A percentile compares a stretch with the other conserved stretches of the same genome.
These are phyloP conservation scores for Atherinosoma microstoma DNA, from an alignment of 2,797 vertebrate genomes.

Conservation along the genomic window DNA sequence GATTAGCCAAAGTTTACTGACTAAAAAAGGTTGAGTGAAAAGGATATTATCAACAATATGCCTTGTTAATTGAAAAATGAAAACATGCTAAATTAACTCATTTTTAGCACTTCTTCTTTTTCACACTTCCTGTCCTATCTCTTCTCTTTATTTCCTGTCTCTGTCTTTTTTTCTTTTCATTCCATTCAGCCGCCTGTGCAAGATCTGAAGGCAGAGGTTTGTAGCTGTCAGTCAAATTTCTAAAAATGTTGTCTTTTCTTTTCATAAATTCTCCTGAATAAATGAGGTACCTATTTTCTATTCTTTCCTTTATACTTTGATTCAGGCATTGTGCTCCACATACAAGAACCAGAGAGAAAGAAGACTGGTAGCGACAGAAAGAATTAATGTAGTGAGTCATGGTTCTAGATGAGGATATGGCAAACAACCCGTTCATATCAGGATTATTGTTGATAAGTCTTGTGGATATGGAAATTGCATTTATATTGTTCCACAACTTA, in stretches of 20 bases:
- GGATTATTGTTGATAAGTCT: slow-evolving; percentile 24
- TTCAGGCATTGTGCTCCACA: slow-evolving; percentile 46
- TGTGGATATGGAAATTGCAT: slow-evolving; percentile 16
- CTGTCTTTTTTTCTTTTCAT: slow-evolving; percentile 19
- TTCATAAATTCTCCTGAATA: slow-evolving; percentile 55
- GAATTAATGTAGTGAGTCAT: slow-evolving; percentile 55
- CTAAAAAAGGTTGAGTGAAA: slow-evolving; percentile 7
- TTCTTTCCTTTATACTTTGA: slow-evolving; percentile 53
- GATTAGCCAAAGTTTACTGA: slow-evolving; percentile 12
- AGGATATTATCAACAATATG: slow-evolving; percentile 3
- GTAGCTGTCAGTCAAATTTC: slow-evolving; percentile 71
- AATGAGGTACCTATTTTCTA: slow-evolving; percentile 61
- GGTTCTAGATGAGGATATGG: slow-evolving; percentile 40
- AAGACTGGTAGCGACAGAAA: slow-evolving; percentile 16
- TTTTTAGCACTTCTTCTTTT: not conserved
- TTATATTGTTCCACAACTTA: slow-evolving; percentile 15
- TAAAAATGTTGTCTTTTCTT: slow-evolving; percentile 64
- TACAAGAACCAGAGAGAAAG: slow-evolving; percentile 41
- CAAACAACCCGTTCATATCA: slow-evolving; percentile 42
- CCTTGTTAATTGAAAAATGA: slow-evolving; percentile 17
- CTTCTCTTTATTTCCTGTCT: slow-evolving; percentile 28
- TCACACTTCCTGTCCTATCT: slow-evolving; percentile 23
- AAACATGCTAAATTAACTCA: slow-evolving; percentile 20
- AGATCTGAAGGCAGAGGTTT: slow-evolving; percentile 55
- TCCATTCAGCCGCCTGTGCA: slow-evolving; percentile 46